A percentile compares a stretch with the other conserved stretches of the same genome.
Conservation (phyloP, 1,140 invertebrate genomes). For the Drosophila watanabei region DNA sequence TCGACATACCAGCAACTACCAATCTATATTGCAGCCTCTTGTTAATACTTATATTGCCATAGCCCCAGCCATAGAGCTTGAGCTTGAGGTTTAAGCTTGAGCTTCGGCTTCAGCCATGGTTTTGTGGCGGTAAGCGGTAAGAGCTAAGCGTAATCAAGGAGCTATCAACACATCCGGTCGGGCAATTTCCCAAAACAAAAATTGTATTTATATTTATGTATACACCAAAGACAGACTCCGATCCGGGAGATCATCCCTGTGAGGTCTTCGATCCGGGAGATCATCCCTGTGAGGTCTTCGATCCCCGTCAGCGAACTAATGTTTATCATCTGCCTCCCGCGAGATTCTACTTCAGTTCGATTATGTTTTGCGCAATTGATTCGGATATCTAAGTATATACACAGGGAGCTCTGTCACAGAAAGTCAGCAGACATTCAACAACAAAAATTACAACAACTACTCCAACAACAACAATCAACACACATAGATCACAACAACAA, state of each 20-base stretch:
- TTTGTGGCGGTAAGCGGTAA: constrained; percentile 45
- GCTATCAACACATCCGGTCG: constrained; percentile 6
- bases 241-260: constrained; percentile 2
- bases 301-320: constrained; percentile 61
- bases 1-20: constrained; percentile 50
- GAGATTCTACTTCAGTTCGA: constrained; percentile 59
- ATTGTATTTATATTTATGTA: not conserved
- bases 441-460: constrained; percentile 9
- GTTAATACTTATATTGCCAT: constrained; percentile 16
- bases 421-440: constrained; percentile 65
- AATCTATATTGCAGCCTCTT: constrained; percentile 68
- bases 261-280: not conserved
- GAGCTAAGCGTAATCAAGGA: constrained; percentile 23
- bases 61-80: not conserved
- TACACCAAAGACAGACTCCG: constrained; percentile 4
- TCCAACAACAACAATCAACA: constrained; percentile 61
- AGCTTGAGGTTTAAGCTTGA: constrained; percentile 6
- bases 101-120: constrained; percentile 20
- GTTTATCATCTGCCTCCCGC: constrained; percentile 80
- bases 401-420: constrained; percentile 78
- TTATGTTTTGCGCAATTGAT: constrained; percentile 56
- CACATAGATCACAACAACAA: constrained; percentile 41
- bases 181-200: not conserved
- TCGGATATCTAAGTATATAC: constrained; percentile 63
- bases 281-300: not conserved